Conservation (phyloP, 2,113 vertebrate species). For the Paradoxurus hermaphroditus region DNA sequence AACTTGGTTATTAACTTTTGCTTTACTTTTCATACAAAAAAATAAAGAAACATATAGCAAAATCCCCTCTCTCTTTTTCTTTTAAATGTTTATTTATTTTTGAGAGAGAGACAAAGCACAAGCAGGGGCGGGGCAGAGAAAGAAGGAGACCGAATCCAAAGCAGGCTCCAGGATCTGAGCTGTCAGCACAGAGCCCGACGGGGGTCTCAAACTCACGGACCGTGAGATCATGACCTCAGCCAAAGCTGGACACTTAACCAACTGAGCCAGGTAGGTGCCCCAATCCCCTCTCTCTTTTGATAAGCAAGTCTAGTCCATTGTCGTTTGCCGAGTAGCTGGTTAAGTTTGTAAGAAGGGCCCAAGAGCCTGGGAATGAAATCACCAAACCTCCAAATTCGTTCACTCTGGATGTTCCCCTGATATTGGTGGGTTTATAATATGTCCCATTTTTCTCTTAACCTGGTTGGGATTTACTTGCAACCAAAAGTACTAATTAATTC, state of each 20-base stretch:
- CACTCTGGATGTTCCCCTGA: neutral
- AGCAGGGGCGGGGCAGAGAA: no score
- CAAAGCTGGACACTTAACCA: no score
- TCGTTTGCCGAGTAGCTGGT: neutral
- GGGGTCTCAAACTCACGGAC: no score
- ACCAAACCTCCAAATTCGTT: neutral
- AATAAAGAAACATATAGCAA: neutral
- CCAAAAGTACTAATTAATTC: neutral
- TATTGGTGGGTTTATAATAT: neutral
- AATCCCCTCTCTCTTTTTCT: neutral
- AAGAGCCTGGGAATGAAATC: neutral
- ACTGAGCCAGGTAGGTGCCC: no score
- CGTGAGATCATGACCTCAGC: no score
- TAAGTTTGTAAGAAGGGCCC: neutral
- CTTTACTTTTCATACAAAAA: neutral
- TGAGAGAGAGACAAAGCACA: no score
- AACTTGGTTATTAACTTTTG: neutral
- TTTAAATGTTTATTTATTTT: no score
- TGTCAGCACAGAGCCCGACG: no score
- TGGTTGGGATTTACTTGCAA: neutral
- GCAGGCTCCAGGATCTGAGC: no score
- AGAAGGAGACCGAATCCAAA: no score
- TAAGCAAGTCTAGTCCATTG: neutral
- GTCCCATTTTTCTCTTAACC: neutral
- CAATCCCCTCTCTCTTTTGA: neutral